Conservation (phyloP, 2,888 invertebrate species). For the Phengaris arion region DNA sequence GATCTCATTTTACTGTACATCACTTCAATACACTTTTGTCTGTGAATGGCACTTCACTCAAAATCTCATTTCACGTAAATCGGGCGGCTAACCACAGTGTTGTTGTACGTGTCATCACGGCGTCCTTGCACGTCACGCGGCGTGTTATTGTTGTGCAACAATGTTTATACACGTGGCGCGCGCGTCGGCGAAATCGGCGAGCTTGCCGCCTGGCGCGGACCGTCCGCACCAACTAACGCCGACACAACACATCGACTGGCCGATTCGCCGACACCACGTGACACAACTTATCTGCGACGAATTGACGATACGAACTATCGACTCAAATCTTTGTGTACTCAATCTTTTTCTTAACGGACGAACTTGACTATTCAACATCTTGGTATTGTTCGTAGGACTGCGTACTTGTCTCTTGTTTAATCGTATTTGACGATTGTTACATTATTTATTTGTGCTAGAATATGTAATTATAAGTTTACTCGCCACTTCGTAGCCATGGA, state of each 20-base stretch:
- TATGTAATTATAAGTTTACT: neutral
- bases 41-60: neutral
- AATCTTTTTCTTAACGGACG: neutral
- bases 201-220: conserved; percentile 64
- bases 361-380: neutral
- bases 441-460: neutral
- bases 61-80: neutral
- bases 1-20: neutral
- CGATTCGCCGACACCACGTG: conserved; percentile 56
- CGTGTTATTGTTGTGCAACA: conserved; percentile 76
- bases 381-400: neutral
- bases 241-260: conserved; percentile 46
- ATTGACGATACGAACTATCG: neutral
- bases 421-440: neutral
- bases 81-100: conserved; percentile 34
- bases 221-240: conserved; percentile 69
- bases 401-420: neutral
- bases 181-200: conserved; percentile 52
- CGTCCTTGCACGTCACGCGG: conserved; percentile 52
- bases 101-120: conserved; percentile 32
- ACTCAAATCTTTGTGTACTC: neutral
- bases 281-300: conserved; percentile 47
- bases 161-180: conserved; percentile 76
- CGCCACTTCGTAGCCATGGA: neutral
- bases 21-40: neutral